Conservation (phyloP, 2,888 invertebrate species). For the Sarcophaga subvicina region DNA sequence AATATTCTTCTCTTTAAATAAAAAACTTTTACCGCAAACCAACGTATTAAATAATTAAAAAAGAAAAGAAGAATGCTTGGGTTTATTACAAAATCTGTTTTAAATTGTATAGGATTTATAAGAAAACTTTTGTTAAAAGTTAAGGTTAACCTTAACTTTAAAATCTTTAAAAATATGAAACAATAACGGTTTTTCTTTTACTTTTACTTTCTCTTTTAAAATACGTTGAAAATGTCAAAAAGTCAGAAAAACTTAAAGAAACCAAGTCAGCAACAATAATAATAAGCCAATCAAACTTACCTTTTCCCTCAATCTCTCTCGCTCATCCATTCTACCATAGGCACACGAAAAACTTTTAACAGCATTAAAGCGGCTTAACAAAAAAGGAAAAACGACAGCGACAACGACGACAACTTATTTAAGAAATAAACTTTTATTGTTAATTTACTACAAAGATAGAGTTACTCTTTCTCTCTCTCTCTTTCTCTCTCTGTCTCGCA, state of each 20-base stretch:
- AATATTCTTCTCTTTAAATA: too few species aligned
- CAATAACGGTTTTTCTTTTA: neutral
- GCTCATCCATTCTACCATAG: neutral
- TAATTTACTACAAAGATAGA: conserved; percentile 5
- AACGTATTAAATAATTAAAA: too few species aligned
- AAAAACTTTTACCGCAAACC: too few species aligned
- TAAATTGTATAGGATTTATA: too few species aligned
- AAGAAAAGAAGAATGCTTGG: too few species aligned
- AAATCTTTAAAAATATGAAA: neutral
- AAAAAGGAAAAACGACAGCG: neutral
- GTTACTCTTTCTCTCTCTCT: neutral
- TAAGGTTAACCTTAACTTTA: too few species aligned
- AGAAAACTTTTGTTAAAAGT: too few species aligned
- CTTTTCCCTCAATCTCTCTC: neutral
- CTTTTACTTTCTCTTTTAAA: neutral
- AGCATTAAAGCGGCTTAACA: conserved; percentile 30
- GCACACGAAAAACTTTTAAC: neutral
- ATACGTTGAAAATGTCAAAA: conserved; percentile 25
- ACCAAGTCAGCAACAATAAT: conserved; percentile 2
- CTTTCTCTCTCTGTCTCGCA: neutral
- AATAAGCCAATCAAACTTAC: conserved; percentile 9
- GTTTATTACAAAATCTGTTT: too few species aligned
- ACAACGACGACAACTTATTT: conserved; percentile 26
- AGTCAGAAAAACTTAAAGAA: conserved; percentile 41
- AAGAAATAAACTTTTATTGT: conserved; percentile 4